A percentile compares a stretch with the other conserved stretches of the same genome.
Evolutionary conservation across 2,888 invertebrate genomes (phyloP).

Genomic region (Trichacis sp.): DNA sequence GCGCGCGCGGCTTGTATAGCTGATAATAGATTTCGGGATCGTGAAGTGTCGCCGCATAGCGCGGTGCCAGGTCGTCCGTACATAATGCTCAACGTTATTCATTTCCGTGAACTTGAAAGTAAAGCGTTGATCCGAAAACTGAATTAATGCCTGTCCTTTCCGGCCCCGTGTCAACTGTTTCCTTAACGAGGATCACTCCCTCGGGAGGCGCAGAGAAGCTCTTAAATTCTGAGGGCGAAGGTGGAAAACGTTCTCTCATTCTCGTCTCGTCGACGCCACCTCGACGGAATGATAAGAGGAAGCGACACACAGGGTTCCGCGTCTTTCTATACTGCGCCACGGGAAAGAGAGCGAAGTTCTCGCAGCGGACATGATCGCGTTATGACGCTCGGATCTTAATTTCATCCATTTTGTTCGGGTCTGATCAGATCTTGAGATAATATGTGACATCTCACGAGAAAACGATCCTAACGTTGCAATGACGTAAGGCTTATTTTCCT

Average conservation of each 20-base stretch:
- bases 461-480: no score
- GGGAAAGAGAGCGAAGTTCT: neutral
- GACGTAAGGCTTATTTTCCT: no score
- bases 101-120: neutral
- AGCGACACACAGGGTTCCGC: slow-evolving; percentile 4
- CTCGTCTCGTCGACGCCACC: slow-evolving; percentile 40
- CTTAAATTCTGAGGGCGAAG: slow-evolving; percentile 39
- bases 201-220: slow-evolving; percentile 31
- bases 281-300: slow-evolving; percentile 37
- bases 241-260: slow-evolving; percentile 39
- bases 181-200: slow-evolving; percentile 42
- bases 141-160: neutral
- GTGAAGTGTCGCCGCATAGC: neutral
- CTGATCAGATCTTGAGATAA: no score
- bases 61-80: neutral
- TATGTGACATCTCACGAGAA: no score
- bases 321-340: slow-evolving; percentile 28
- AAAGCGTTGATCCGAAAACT: neutral
- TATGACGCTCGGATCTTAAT: no score
- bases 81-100: neutral
- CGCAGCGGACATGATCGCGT: no score
- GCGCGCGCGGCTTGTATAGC: neutral
- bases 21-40: neutral
- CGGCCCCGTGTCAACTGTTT: slow-evolving; percentile 39
- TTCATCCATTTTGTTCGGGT: no score